These are phyloP conservation scores for Magallana angulata DNA, from an alignment of 1,140 invertebrate species.

Conservation along the genomic window DNA sequence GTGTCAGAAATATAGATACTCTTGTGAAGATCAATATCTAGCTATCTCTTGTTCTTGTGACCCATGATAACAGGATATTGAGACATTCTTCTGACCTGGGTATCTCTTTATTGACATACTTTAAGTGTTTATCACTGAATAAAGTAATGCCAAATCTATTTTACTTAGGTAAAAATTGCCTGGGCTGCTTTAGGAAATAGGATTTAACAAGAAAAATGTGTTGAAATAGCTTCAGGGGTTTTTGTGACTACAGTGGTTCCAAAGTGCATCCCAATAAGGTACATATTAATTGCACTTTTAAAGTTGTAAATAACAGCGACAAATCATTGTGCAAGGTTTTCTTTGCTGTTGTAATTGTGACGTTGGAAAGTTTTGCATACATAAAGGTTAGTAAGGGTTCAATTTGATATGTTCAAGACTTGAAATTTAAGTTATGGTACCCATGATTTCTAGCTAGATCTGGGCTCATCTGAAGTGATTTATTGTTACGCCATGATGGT, in stretches of 20 bases:
- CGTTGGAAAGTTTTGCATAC: neutral
- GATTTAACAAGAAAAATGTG: conserved; percentile 8
- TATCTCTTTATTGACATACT: conserved; percentile 31
- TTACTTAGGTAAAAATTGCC: conserved; percentile 1
- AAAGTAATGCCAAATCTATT: conserved; percentile 24
- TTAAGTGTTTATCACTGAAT: conserved; percentile 22
- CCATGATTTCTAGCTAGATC: neutral
- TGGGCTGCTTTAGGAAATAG: neutral
- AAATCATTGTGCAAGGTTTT: neutral
- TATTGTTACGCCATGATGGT: conserved; percentile 3
- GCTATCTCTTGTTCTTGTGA: neutral
- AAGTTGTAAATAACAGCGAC: conserved; percentile 11
- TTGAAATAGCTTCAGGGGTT: neutral
- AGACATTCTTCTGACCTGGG: neutral
- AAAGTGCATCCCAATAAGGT: neutral
- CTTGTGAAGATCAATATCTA: neutral
- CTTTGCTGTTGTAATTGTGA: conserved; percentile 16
- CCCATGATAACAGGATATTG: conserved; percentile 8
- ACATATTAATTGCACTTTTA: conserved; percentile 25
- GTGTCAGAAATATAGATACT: conserved; percentile 13
- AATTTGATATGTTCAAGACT: conserved; percentile 7
- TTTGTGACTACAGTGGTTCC: neutral
- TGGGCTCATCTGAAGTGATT: conserved; percentile 13
- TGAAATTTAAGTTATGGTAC: neutral
- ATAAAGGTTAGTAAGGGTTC: conserved; percentile 22